Evolutionary conservation across 2,888 invertebrate species (phyloP), one percentile per base, ranked within the genome.

Genomic region (Crocallis elinguaria): DNA sequence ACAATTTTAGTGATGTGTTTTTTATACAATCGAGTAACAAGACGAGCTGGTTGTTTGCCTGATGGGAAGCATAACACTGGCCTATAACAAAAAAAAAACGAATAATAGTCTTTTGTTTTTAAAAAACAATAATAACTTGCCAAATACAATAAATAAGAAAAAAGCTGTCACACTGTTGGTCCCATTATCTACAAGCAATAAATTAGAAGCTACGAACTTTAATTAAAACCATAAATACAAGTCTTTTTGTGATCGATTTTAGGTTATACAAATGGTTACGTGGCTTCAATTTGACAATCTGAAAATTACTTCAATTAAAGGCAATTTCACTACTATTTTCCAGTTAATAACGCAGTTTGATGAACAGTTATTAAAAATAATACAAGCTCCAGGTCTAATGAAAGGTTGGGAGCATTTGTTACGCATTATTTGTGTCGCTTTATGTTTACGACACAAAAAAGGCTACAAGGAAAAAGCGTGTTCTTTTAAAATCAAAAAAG

Each of bases 321-420:
- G 36, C 66, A 69, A 71, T 71, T 75, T 69, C 65, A 38, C 56
- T 68, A 64, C 56, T 49, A 39, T 49, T 49, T 74, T 66, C 64
- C 64, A 68, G 58, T 64, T 71, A 71, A 72, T 62, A 69, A 75
- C 66, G 65, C 52, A 17, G 14, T 46, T 38, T 52, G 63, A 69
- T 67, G 62, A 69, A 71, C 69, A 68, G 59, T 69, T 67, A 62
- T 76, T 64, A 64, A 60, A 58, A 48, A 66, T 60, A 57, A 66
- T 63, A 71, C 54, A 39, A 21, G 21, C 33, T 44, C 16, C 39
- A 8, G 12, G 25, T 13, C 16, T 57, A 48, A 48, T 44, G 16
- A 44, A 44, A 19, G 46, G 46, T 44, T 50, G 44, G 29, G 16
- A 42, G 37, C 45, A 32, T 51, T 48, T 51, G 51, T 51, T 49